Conservation (phyloP, 2,888 invertebrate species). For the Pristionchus japonicus region DNA sequence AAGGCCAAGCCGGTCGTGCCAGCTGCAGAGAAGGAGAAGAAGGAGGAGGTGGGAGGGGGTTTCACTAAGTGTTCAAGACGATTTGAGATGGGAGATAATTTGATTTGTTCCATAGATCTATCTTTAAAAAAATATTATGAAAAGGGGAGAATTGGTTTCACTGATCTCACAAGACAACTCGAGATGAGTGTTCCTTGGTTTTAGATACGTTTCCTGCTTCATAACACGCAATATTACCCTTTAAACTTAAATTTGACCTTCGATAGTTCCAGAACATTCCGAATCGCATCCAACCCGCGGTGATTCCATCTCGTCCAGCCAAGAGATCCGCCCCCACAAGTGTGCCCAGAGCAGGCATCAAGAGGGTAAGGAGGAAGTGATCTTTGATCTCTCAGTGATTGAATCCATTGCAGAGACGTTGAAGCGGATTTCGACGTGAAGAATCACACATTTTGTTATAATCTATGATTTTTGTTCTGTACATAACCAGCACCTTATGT, state of each 20-base stretch:
- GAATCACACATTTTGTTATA: neutral
- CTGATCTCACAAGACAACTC: neutral
- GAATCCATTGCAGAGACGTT: slow-evolving; percentile 34
- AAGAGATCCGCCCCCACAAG: slow-evolving; percentile 43
- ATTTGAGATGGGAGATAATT: neutral
- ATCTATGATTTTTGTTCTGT: neutral
- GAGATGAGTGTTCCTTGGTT: neutral
- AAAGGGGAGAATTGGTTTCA: neutral
- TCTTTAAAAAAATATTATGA: no score
- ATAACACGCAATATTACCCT: neutral
- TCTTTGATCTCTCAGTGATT: neutral
- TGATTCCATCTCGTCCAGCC: slow-evolving; percentile 38
- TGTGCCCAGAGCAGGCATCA: slow-evolving; percentile 45
- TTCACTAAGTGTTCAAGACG: neutral
- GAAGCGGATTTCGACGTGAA: neutral
- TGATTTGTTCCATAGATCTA: no score
- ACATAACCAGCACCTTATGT: neutral
- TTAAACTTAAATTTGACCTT: neutral
- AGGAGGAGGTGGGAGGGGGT: slow-evolving; percentile 4
- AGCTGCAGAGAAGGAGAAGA: slow-evolving; percentile 37
- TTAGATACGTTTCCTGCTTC: no score
- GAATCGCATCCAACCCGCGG: slow-evolving; percentile 42
- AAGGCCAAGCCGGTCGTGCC: slow-evolving; percentile 20
- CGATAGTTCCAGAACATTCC: slow-evolving; percentile 19
- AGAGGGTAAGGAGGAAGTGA: neutral